Conservation (phyloP, 2,888 invertebrate genomes). For the Lasioglossum marginatum region DNA sequence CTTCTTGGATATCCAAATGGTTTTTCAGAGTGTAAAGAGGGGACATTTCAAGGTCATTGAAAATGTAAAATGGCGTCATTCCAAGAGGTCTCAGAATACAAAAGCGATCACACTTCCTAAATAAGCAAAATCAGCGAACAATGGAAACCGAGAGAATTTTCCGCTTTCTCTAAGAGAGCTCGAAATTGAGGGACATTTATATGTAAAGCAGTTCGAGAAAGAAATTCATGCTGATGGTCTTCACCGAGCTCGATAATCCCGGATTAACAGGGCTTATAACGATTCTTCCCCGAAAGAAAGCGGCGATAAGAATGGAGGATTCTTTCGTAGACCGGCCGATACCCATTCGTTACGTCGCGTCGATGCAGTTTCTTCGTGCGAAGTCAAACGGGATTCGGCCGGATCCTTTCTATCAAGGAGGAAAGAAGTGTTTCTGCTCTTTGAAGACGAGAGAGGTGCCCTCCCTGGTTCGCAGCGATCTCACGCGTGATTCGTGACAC, state of each 20-base stretch:
- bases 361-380: neutral
- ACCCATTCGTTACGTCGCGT: neutral
- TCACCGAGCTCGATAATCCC: conserved; percentile 22
- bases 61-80: neutral
- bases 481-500: conserved; percentile 76
- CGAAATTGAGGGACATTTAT: conserved; percentile 4
- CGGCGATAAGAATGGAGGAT: conserved; percentile 9
- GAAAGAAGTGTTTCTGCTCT: neutral
- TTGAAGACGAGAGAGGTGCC: neutral
- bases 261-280: conserved; percentile 46
- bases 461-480: conserved; percentile 32
- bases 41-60: neutral
- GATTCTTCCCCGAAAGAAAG: neutral
- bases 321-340: neutral
- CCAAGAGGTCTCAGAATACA: neutral
- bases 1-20: neutral
- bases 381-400: neutral
- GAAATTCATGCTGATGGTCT: conserved; percentile 14
- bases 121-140: neutral
- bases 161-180: neutral
- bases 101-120: neutral
- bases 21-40: neutral
- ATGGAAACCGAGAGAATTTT: neutral
- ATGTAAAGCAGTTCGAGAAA: conserved; percentile 33
- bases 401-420: neutral